Base-by-base conservation (phyloP, 2,113 vertebrate species). In the Indicator maculatus region DNA sequence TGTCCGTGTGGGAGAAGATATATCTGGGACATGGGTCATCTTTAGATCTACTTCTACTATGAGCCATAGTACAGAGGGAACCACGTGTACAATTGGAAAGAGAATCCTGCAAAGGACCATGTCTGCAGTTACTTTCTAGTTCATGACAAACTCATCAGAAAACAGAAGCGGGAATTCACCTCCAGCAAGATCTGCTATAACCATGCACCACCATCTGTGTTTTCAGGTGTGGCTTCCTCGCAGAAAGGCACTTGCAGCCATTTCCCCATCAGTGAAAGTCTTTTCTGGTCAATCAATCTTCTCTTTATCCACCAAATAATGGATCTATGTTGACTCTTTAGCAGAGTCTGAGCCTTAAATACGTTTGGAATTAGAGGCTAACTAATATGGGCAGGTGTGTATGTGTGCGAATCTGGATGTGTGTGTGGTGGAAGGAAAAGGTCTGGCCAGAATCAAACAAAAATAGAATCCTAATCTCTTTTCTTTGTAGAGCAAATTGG, bases 391-490 rank as follows among this genome's bases (percentile, higher is more conserved):
- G 86, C 76, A 94, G 79, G 75, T 73, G 63, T 61, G 63, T 79
- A 73, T 0, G 0, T 58, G 59, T 83, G 78, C 44, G 47, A 36
- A 33, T 38, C 61, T 88, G 4, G 4, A 26, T 61, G 44, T 6
- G 33, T 78, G 33, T 0, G 0, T 59, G 71, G 21, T 86, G 26
- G 30, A 82, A 63, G 28, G 45, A 70, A 87, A 63, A 88, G 45
- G 16, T 64, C 75, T 95, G 72, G 74, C 30, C n/a, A 93, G 76
- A 91, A 71, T 31, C 58, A 83, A 93, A 86, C 50, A 88, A 78
- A 96, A 95, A 86, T 74, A 91, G 82, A 88, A 77, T 39, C 85
- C 39, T 93, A 81, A 95, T 94, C 58, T 86, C 61, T 93, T 83
- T 58, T 83, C 72, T 94, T 79, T 76, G 65, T 67, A 82, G 44